Conservation (phyloP, 2,888 invertebrate species). For the Amiota communis region DNA sequence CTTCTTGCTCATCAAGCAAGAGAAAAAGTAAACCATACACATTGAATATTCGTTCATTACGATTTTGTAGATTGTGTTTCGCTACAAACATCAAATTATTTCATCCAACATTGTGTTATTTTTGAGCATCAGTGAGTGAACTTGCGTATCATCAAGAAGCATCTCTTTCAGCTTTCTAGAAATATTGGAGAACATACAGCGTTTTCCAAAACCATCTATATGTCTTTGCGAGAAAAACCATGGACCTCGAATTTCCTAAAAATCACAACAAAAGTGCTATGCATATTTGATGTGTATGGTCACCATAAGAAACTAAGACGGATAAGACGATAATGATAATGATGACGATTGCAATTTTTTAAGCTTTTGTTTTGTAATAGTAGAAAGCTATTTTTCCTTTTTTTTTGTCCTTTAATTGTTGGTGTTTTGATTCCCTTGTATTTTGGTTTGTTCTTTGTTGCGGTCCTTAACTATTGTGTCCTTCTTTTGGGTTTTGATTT, state of each 20-base stretch:
- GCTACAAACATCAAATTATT: no score
- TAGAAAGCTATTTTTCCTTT: not conserved
- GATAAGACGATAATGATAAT: no score
- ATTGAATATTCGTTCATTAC: no score
- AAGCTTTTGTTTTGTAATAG: conserved; percentile 29
- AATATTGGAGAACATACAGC: no score
- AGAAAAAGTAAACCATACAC: no score
- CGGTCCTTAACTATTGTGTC: conserved; percentile 31
- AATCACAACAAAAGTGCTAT: no score
- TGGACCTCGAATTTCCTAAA: not conserved
- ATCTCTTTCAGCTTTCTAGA: no score
- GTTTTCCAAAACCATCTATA: no score
- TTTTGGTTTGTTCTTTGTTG: conserved; percentile 21
- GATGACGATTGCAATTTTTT: conserved; percentile 69
- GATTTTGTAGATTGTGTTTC: no score
- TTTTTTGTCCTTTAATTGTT: conserved; percentile 27
- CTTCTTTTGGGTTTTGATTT: conserved; percentile 9
- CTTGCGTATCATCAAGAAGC: no score
- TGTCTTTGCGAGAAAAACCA: no score
- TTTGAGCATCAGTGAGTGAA: not conserved
- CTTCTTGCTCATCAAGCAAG: conserved; percentile 9
- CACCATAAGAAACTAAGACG: conserved; percentile 25
- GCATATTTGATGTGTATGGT: not conserved
- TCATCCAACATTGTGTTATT: not conserved
- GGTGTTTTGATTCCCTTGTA: not conserved